phyloP scores from a whole-genome alignment of 2,113 vertebrate species.

The Columba janthina region DNA sequence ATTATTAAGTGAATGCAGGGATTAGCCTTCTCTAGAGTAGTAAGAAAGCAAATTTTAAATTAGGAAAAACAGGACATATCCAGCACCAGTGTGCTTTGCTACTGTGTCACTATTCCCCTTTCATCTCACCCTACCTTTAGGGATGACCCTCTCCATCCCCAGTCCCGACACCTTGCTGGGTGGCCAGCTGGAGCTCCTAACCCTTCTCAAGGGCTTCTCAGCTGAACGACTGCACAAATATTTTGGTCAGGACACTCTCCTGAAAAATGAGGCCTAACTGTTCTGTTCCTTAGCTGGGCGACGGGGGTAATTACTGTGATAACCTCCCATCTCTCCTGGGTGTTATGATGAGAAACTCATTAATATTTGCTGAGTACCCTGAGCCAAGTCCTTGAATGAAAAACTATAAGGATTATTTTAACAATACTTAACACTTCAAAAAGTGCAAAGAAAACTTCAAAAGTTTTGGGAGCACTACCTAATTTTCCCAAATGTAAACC shows the following conservation, averaged over 20 bases:
- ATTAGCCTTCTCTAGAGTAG: background rate
- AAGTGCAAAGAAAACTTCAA: background rate
- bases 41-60: background rate
- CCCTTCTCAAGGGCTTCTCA: background rate
- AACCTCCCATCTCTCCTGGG: slow-evolving; percentile 16
- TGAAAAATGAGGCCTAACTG: slow-evolving; percentile 22
- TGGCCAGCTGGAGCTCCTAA: background rate
- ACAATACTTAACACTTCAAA: slow-evolving; percentile 50
- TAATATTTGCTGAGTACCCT: slow-evolving; percentile 15
- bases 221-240: background rate
- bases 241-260: slow-evolving; percentile 15
- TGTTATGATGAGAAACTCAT: slow-evolving; percentile 47
- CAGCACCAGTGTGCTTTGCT: background rate
- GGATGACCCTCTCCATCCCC: background rate
- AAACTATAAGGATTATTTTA: slow-evolving; percentile 31
- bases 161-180: background rate
- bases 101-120: background rate
- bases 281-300: background rate
- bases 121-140: background rate
- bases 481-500: slow-evolving; percentile 26
- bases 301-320: background rate
- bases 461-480: slow-evolving; percentile 17
- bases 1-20: fast-evolving
- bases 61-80: background rate
- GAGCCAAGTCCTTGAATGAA: slow-evolving; percentile 38